Evolutionary conservation across 1,140 invertebrate genomes (phyloP).

Genomic region (Amyelois transitella): DNA sequence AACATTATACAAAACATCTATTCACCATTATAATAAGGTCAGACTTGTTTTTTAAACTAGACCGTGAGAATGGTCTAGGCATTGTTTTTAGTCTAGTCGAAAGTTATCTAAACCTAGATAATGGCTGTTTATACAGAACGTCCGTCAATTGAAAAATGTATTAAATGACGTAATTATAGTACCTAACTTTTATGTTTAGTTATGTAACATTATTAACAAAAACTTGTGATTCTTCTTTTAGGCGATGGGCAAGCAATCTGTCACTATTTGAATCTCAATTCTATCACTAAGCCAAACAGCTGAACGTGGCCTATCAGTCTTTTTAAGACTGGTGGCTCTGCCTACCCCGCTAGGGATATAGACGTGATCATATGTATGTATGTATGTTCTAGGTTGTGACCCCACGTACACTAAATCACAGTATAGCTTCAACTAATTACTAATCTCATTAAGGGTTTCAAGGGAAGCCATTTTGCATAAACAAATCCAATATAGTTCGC

Average conservation of each 20-base stretch:
- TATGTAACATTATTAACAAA: too few species aligned
- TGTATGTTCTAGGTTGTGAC: too few species aligned
- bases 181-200: too few species aligned
- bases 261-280: too few species aligned
- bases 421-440: conserved; percentile 11
- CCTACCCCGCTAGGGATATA: too few species aligned
- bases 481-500: conserved; percentile 48
- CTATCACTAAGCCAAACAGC: too few species aligned
- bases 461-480: conserved; percentile 50
- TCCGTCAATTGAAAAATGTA: background rate
- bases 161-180: background rate
- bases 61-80: conserved; percentile 6
- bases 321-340: too few species aligned
- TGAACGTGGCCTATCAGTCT: too few species aligned
- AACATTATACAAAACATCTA: conserved; percentile 5
- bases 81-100: conserved; percentile 5
- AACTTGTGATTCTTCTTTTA: too few species aligned
- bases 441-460: conserved; percentile 25
- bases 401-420: background rate
- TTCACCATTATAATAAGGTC: conserved; percentile 9
- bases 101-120: conserved; percentile 6
- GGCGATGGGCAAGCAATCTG: too few species aligned
- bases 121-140: conserved; percentile 1
- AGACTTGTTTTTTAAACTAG: conserved; percentile 6
- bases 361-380: too few species aligned